Base-by-base conservation (phyloP, 1,140 invertebrate genomes). In the Aphelenchoides fujianensis region DNA sequence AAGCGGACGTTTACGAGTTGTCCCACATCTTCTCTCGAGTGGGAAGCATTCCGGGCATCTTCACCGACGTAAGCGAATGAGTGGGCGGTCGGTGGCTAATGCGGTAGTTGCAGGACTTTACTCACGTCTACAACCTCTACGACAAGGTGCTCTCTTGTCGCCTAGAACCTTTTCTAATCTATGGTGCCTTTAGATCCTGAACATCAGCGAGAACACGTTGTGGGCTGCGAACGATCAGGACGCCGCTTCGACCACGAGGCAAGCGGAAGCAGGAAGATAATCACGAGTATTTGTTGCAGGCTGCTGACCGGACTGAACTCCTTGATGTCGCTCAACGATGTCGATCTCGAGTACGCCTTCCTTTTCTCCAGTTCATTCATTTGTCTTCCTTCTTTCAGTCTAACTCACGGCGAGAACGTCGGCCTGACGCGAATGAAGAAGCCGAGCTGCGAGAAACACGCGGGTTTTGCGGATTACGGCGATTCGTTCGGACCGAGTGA, bases 381-480 rank as follows among this genome's bases (percentile, higher is more conserved):
- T 19, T 30, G 12, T 23, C 5, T 30, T 19, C n/a, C n/a, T n/a
- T n/a, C n/a, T n/a, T n/a, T n/a, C n/a, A 59, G 19, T 59, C 55
- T 59, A 5, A 7, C 19, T 5, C 41, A 23, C 12, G 41, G 41
- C 12, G 23, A 12, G 23, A 48, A 48, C 23, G 41, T 48, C 41
- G 41, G 41, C 12, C 12, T 48, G 12, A 48, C 41, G 23, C 28
- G 55, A 59, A 59, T 32, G 34, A 5, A 59, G 12, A 5, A 59
- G 34, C 28, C 5, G 7, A 19, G 7, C 19, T 59, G 55, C 55
- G 5, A n/a, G n/a, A 59, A 5, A 19, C 34, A 59, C 19, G 19
- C 34, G 5, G 55, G 55, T 30, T 59, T 59, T 59, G 55, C 55
- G 7, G 55, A 59, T 32, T 59, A 59, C 55, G 55, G 55, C 5